phyloP scores from a whole-genome alignment of 2,888 invertebrate species.

The Macrosoma leucophasiata region DNA sequence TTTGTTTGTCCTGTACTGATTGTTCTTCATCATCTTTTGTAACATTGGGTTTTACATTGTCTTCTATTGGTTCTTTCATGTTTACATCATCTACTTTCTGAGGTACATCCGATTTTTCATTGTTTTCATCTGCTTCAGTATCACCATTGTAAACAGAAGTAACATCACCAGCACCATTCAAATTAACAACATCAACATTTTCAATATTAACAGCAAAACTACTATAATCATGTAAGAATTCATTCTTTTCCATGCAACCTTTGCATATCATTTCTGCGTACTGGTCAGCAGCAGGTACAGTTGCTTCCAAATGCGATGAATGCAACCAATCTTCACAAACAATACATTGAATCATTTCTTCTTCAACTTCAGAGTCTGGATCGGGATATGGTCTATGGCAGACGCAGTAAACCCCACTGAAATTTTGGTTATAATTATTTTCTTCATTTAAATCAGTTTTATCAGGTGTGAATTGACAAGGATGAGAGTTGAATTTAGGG shows the following conservation, averaged over 20 bases:
- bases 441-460: constrained; percentile 80
- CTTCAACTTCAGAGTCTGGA: constrained; percentile 85
- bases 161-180: constrained; percentile 21
- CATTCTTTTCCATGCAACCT: constrained; percentile 83
- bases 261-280: constrained; percentile 91
- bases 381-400: constrained; percentile 97
- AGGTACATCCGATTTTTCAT: constrained; percentile 5
- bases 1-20: too few relatives aligned
- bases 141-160: constrained; percentile 23
- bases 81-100: too few relatives aligned
- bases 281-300: constrained; percentile 73
- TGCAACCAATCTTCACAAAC: constrained; percentile 99
- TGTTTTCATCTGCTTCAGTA: constrained; percentile 13
- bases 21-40: constrained; percentile 18
- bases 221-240: constrained; percentile 84
- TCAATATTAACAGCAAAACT: constrained; percentile 56
- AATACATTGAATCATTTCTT: constrained; percentile 97
- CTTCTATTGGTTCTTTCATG: too few relatives aligned
- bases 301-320: constrained; percentile 81
- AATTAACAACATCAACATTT: constrained; percentile 36
- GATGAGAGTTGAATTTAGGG: constrained; percentile 79
- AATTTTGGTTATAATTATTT: constrained; percentile 95
- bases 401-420: constrained; percentile 91
- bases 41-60: constrained; percentile 13
- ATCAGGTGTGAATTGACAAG: constrained; percentile 80